Conservation (phyloP, 2,888 invertebrate species). For the Allygus modestus region DNA sequence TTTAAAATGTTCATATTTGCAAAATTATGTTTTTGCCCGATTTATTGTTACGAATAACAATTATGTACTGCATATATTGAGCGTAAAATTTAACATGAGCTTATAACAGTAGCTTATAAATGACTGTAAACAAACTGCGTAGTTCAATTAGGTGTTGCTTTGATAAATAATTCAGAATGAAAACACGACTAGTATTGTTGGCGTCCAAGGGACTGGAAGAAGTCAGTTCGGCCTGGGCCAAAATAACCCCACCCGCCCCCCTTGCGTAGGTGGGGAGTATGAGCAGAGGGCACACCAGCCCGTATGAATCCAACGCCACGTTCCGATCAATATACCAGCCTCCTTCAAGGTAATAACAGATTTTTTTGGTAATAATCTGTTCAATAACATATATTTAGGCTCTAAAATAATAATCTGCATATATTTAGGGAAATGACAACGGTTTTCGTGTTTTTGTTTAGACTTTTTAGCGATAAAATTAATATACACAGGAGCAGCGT, state of each 20-base stretch:
- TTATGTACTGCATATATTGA: too few species aligned
- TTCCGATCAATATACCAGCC: conserved; percentile 66
- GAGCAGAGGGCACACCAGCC: conserved; percentile 64
- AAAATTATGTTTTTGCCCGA: too few species aligned
- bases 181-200: conserved; percentile 36
- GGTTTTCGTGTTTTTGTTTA: neutral
- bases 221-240: conserved; percentile 62
- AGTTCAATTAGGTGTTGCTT: conserved; percentile 14
- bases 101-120: too few species aligned
- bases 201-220: conserved; percentile 67
- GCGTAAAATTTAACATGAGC: too few species aligned
- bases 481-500: conserved; percentile 37
- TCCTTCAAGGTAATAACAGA: conserved; percentile 10
- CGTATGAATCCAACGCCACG: conserved; percentile 64
- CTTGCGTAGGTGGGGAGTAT: conserved; percentile 57
- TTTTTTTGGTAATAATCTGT: neutral
- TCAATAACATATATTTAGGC: neutral
- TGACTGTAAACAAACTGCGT: neutral
- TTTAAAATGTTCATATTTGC: too few species aligned
- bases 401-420: neutral
- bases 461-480: neutral
- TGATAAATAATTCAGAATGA: conserved; percentile 49
- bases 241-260: conserved; percentile 64
- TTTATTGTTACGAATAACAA: too few species aligned
- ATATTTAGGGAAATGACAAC: neutral